Evolutionary conservation across 2,888 invertebrate genomes (phyloP).

Genomic region (Dusona sp.): DNA sequence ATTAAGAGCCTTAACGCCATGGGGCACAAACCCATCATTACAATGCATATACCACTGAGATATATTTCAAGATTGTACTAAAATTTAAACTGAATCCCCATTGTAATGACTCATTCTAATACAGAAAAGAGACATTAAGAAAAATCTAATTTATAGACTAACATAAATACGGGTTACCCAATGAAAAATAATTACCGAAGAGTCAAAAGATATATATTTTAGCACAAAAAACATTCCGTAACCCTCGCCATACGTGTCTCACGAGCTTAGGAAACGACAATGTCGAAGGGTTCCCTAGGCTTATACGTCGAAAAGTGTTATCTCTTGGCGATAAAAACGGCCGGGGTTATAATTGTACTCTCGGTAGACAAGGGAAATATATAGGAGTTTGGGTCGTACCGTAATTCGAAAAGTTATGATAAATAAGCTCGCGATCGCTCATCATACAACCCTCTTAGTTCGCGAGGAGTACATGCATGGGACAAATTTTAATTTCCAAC

Average conservation of each 20-base stretch:
- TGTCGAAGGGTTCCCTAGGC: background rate
- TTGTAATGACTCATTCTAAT: background rate
- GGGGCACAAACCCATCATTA: slow-evolving; percentile 9
- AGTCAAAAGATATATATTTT: background rate
- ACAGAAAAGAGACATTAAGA: background rate
- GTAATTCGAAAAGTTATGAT: slow-evolving; percentile 66
- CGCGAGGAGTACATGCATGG: slow-evolving; percentile 52
- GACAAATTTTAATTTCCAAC: slow-evolving; percentile 65
- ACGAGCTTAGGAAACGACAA: background rate
- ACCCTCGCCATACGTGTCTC: background rate
- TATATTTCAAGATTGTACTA: background rate
- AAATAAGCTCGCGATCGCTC: slow-evolving; percentile 65
- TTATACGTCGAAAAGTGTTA: background rate
- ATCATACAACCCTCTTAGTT: slow-evolving; percentile 42
- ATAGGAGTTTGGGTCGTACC: slow-evolving; percentile 20
- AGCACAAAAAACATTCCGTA: background rate
- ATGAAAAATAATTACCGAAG: background rate
- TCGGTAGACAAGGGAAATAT: slow-evolving; percentile 21
- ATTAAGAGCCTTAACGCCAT: slow-evolving; percentile 44
- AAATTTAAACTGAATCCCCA: background rate
- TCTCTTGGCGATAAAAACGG: background rate
- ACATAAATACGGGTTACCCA: background rate
- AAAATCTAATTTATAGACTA: background rate
- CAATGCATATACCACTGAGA: background rate
- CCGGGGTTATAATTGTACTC: slow-evolving; percentile 16